Base-by-base conservation (phyloP, 2,113 vertebrate species). In the Phylloscopus trochilus region DNA sequence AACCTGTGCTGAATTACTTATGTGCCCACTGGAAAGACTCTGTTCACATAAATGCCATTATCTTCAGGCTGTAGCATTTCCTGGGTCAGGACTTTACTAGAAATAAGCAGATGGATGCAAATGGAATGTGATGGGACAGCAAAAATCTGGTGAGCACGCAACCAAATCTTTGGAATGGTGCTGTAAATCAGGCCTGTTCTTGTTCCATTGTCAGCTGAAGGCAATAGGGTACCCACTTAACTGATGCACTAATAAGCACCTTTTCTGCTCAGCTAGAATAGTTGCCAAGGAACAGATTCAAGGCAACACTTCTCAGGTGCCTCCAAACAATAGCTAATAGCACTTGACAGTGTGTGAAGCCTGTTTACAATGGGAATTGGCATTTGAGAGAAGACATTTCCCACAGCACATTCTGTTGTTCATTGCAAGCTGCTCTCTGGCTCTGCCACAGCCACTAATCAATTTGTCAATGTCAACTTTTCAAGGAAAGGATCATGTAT, bases 201-300 rank as follows among this genome's bases (percentile, higher is more conserved):
- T 77, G 28, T 76, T 89, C 68, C 56, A 37, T 12, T 78, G 64
- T 72, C 70, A 80, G 41, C 49, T 83, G 63, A 86, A 93, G 39
- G 35, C 46, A 94, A 7, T 58, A 17, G 89, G 53, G 90, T 87
- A 81, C 51, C 77, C 73, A 88, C 76, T 88, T 26, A 30, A 64
- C 22, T 84, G 86, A 90, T 1, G 2, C 63, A 55, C 60, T 90
- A 94, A 93, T 82, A 75, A 95, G 56, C 69, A 96, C 58, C 76
- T 88, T 84, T 70, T 10, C 80, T 87, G 44, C 76, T 90, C 67
- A 95, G 94, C 27, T 96, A 83, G 60, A 94, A 58, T 3, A 93
- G 86, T 76, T 96, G 79, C 92, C 92, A 94, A 94, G 92, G 72
- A 90, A 75, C 85, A 90, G 76, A 83, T 41, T 81, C 72, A 78